A percentile compares a stretch with the other conserved stretches of the same genome.
These are phyloP conservation scores for Phyto melanocephala DNA, from an alignment of 2,888 invertebrate species.

Conservation along the genomic window DNA sequence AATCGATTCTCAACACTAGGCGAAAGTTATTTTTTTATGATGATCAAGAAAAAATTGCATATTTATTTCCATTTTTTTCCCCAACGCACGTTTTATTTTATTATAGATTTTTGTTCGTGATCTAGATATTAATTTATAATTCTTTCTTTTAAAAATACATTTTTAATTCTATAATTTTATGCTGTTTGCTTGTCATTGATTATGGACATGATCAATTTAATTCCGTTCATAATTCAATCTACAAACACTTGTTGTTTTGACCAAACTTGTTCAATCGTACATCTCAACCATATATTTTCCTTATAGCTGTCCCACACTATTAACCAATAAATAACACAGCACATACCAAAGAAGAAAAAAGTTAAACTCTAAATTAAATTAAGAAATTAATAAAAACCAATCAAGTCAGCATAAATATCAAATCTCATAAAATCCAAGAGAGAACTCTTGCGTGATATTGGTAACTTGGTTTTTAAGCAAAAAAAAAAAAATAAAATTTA, in stretches of 20 bases:
- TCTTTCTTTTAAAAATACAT: background rate
- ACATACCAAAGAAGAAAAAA: background rate
- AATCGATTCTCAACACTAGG: no score
- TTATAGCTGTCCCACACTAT: background rate
- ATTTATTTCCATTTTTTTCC: no score
- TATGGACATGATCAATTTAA: conserved; percentile 52
- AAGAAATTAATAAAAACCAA: conserved; percentile 64
- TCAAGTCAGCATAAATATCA: conserved; percentile 48
- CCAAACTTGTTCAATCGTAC: conserved; percentile 38
- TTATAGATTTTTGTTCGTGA: conserved; percentile 28
- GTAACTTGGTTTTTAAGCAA: background rate
- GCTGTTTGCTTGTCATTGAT: conserved; percentile 38
- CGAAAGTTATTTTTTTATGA: background rate
- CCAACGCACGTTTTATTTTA: background rate
- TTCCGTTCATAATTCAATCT: conserved; percentile 41
- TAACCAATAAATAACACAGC: background rate
- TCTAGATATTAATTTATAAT: conserved; percentile 32
- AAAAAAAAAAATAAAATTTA: background rate
- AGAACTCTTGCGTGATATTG: background rate
- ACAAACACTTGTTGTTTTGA: conserved; percentile 44
- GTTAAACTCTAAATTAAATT: conserved; percentile 44
- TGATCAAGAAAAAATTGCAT: no score
- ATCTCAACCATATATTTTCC: background rate
- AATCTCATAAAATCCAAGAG: conserved; percentile 20
- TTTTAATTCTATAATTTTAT: conserved; percentile 25